Base-by-base conservation (phyloP, 2,888 invertebrate species). In the Dermolepida albohirtum region DNA sequence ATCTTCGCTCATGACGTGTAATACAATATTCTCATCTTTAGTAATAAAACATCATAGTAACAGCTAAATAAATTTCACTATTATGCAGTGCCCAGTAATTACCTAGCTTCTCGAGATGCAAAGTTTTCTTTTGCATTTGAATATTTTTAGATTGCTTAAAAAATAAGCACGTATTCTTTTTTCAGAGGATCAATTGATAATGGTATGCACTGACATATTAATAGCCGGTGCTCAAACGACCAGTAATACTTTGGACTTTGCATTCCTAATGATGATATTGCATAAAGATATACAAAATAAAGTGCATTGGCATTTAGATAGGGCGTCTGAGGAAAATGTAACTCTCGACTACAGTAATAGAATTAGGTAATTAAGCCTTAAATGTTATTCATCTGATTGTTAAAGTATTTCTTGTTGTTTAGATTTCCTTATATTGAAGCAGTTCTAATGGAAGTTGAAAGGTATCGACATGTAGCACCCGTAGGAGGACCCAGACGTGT, bases 171-270 rank as follows among this genome's bases (percentile, higher is more conserved):
- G 4, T 22, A 22, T 52, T 39, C 29, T 57, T 29, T 7, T 49
- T 68, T 64, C 81, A 86, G 90, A 89, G 67, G 87, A 88, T 5
- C 90, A 91, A 76, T 78, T 91, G 59, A 81, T 88, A 4, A 86
- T 90, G 85, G 85, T 89, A 4, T 87, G 90, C 73, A 76, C 90
- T 65, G 92, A 92, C 78, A 84, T 91, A 51, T 89, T 91, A 73
- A 86, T 91, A 74, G 91, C 89, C 5, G 91, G 91, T 1, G 85
- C 87, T 0, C 86, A 86, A 73, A 90, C 90, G 0, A 90, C 90
- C 0, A 87, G 89, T 68, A 86, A 84, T 41, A 88, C 89, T 0
- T 78, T 91, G 12, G 88, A 89, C 73, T 87, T 90, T 75, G 85
- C 87, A 0, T 82, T 91, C 54, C 82, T 90, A 75, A 84, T 86